Base-by-base conservation (phyloP, 30 jellyfish, hydroid and myxozoan genomes). In the Clytia hemisphaerica region DNA sequence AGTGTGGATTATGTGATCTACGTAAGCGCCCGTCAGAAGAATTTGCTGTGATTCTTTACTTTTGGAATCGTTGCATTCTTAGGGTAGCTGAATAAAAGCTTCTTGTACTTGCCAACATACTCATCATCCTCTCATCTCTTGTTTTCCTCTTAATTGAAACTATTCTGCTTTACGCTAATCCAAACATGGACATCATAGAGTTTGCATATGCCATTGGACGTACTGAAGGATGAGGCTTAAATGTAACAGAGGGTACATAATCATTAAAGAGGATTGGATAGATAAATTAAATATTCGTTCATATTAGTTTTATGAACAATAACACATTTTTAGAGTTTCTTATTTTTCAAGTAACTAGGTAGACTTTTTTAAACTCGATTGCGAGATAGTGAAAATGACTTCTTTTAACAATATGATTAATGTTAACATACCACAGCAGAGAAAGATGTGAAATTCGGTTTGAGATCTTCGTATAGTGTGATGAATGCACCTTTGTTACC, bases 401-500 rank as follows among this genome's bases (percentile, higher is more conserved):
- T 42, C 14, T 12, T 42, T 12, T 42, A 42, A 42, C 54, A 12
- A n/a, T 24, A 53, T 53, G 29, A 24, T 0, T 15, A 10, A 45
- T 15, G 2, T 1, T 6, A 25, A 80, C 94, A 58, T 76, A 92
- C 99, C 85, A 80, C 94, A 4, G 99, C 99, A 7, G 83, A 79
- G 58, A 45, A 92, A 48, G 95, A 35, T 54, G 94, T 83, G 73
- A 69, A 92, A 10, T 78, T 82, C n/a, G 99, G 99, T 33, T 63
- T 73, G 26, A 92, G 73, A 45, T 92, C 90, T 16, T 38, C 38
- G 33, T 78, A 77, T 37, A 92, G 54, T 15, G 95, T 83, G 15
- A 92, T 92, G 51, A 58, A 82, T 4, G 99, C 99, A 16, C 95
- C 99, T 92, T 92, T 92, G 85, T 92, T 92, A 5, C 95, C 95